A percentile compares a stretch with the other conserved stretches of the same genome.
Evolutionary conservation across 1,140 invertebrate species (phyloP).

Genomic region (Tetragonula clypearis): DNA sequence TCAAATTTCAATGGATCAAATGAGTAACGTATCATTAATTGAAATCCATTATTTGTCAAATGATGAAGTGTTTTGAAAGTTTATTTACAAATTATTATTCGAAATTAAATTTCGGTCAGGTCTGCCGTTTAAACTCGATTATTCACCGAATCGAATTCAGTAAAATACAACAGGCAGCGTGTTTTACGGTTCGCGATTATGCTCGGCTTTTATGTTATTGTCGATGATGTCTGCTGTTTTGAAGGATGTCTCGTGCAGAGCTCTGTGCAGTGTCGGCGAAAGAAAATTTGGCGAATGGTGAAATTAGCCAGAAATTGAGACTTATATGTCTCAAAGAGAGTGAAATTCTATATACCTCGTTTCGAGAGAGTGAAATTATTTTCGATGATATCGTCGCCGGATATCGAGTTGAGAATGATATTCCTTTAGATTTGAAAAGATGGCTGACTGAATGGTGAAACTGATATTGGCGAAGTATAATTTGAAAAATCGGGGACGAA

Average conservation of each 20-base stretch:
- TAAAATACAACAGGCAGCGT: not conserved
- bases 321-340: too few species aligned
- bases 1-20: too few species aligned
- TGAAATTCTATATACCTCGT: too few species aligned
- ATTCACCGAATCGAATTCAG: not conserved
- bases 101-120: too few species aligned
- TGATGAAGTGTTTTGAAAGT: too few species aligned
- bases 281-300: not conserved
- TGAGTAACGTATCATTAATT: too few species aligned
- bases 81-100: too few species aligned
- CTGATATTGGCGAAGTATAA: not conserved
- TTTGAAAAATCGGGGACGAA: not conserved
- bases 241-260: not conserved
- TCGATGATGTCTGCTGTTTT: not conserved
- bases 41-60: too few species aligned
- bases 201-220: not conserved
- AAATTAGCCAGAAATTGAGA: not conserved
- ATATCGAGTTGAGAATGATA: not conserved
- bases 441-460: not conserved
- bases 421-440: not conserved
- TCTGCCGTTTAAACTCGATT: not conserved
- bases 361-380: too few species aligned
- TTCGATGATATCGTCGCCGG: too few species aligned
- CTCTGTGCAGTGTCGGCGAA: not conserved
- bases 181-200: not conserved